Percentiles rank a stretch among this genome's conserved stretches.
These are phyloP conservation scores for Cistogaster globosa DNA, from an alignment of 2,888 invertebrate genomes.

Conservation along the genomic window DNA sequence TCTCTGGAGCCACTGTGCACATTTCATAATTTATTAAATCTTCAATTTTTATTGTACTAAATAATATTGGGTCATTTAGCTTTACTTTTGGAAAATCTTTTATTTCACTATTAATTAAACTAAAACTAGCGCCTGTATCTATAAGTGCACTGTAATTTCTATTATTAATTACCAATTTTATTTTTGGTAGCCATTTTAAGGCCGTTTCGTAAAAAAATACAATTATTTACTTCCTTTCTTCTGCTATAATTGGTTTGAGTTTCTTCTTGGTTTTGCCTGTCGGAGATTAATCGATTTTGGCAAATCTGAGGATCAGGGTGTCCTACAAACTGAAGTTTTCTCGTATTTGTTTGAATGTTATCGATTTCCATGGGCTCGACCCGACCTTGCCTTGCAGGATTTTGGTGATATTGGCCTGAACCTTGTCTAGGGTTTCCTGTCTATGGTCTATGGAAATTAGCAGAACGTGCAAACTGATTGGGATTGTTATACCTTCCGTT, in stretches of 20 bases:
- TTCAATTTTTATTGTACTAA: conserved; percentile 40
- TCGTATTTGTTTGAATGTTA: neutral
- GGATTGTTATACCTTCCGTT: neutral
- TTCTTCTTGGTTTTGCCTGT: conserved; percentile 37
- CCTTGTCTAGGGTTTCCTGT: conserved; percentile 5
- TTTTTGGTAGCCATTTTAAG: neutral
- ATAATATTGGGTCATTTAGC: conserved; percentile 37
- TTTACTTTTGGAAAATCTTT: conserved; percentile 29
- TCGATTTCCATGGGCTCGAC: neutral
- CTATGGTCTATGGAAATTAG: conserved; percentile 19
- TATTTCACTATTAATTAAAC: conserved; percentile 42
- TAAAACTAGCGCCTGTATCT: conserved; percentile 49
- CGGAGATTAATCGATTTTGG: conserved; percentile 51
- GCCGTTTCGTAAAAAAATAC: conserved; percentile 10
- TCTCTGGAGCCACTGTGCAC: conserved; percentile 28
- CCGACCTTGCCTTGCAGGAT: neutral
- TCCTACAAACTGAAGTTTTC: neutral
- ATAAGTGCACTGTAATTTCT: conserved; percentile 40
- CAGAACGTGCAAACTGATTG: neutral
- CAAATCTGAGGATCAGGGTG: conserved; percentile 24
- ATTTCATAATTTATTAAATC: conserved; percentile 43
- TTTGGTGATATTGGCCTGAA: conserved; percentile 23
- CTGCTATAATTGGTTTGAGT: neutral
- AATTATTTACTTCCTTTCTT: neutral
- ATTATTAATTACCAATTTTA: conserved; percentile 11